Evolutionary conservation across 2,797 vertebrate genomes (phyloP).

Genomic region (Nothura maculosa): DNA sequence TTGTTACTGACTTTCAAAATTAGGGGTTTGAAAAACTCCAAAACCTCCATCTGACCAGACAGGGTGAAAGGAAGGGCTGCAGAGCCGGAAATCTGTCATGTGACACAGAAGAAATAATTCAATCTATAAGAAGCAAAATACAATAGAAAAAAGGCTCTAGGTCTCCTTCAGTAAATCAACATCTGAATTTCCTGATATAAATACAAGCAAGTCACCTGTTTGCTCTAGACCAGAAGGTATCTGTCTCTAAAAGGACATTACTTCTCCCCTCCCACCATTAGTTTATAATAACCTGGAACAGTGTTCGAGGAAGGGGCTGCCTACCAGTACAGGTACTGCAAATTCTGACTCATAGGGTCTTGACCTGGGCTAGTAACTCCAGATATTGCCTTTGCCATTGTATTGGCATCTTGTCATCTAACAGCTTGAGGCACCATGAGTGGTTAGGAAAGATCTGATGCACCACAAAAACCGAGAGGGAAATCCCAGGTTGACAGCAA

Average conservation of each 20-base stretch:
- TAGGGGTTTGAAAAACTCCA: neutral
- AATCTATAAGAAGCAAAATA: neutral
- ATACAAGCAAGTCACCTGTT: neutral
- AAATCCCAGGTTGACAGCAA: neutral
- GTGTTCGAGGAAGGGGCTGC: neutral
- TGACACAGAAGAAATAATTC: neutral
- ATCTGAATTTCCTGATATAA: neutral
- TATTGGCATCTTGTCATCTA: neutral
- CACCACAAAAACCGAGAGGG: fast-evolving
- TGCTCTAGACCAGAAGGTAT: neutral
- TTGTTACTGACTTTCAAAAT: neutral
- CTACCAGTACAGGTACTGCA: neutral
- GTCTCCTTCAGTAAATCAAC: fast-evolving
- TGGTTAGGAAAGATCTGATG: neutral
- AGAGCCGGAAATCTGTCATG: neutral
- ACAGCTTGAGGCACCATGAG: neutral
- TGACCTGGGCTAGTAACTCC: neutral
- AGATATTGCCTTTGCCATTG: neutral
- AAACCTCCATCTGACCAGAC: neutral
- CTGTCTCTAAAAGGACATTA: neutral
- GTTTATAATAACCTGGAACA: neutral
- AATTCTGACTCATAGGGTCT: neutral
- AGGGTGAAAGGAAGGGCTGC: neutral
- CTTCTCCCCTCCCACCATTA: neutral
- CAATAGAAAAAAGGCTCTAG: neutral